phyloP scores from a whole-genome alignment of 2,797 vertebrate species.

The Helicolenus hilgendorfi region DNA sequence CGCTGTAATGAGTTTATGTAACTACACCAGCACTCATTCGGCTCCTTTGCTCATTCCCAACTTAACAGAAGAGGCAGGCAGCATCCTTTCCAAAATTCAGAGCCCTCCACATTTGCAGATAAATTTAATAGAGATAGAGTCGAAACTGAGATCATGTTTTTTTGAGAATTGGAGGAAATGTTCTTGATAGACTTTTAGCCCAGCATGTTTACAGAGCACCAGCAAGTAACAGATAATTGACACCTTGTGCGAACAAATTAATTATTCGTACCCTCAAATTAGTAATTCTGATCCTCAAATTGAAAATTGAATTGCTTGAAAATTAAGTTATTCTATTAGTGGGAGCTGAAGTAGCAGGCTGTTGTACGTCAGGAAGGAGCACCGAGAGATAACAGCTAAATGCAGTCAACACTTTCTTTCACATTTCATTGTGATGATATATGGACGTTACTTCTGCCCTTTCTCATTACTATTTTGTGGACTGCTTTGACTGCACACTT shows the following conservation, averaged over 20 bases:
- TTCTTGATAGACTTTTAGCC: background rate
- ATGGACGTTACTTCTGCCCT: background rate
- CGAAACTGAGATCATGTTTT: background rate
- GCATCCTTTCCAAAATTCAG: conserved; percentile 3
- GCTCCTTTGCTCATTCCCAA: conserved; percentile 54
- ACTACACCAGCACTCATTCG: conserved; percentile 63
- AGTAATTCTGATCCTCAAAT: background rate
- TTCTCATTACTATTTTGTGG: background rate
- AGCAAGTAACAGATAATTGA: background rate
- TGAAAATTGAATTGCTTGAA: background rate
- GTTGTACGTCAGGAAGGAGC: background rate
- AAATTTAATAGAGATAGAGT: background rate
- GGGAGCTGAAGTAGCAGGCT: background rate
- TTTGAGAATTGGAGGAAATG: background rate
- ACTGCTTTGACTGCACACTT: background rate
- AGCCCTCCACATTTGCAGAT: background rate
- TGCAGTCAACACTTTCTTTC: background rate
- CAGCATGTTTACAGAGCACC: background rate
- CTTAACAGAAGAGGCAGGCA: conserved; percentile 53
- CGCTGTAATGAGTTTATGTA: conserved; percentile 86
- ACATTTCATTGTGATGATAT: background rate
- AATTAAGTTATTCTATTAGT: background rate
- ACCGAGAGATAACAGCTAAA: background rate
- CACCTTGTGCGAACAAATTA: background rate
- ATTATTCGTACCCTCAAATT: background rate